Conservation (phyloP, 2,888 invertebrate genomes). For the Troides helena region DNA sequence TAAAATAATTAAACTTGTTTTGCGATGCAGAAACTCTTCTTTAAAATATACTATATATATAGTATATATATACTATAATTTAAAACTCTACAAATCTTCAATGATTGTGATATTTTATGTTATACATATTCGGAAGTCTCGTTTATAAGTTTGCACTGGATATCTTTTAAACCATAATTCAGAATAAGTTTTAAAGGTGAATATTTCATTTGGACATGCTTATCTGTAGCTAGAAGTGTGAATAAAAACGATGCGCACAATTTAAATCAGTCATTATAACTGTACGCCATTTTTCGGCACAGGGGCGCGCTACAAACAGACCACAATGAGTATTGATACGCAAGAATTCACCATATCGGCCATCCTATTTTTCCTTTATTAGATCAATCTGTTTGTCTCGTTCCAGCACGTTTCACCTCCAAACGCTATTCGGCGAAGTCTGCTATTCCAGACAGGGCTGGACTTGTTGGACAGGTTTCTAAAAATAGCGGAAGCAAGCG, state of each 20-base stretch:
- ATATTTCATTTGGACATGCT: neutral
- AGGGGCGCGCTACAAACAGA: constrained; percentile 38
- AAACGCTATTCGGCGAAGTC: constrained; percentile 63
- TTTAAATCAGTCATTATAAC: constrained; percentile 41
- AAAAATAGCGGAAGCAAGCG: constrained; percentile 69
- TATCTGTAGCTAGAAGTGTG: neutral
- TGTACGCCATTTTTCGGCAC: constrained; percentile 39
- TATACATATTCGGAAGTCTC: too few species aligned
- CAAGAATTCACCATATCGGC: constrained; percentile 69
- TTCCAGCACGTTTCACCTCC: constrained; percentile 74
- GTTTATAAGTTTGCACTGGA: too few species aligned
- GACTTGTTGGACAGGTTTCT: constrained; percentile 74
- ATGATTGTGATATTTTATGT: too few species aligned
- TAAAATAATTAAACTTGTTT: too few species aligned
- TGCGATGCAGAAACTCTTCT: too few species aligned
- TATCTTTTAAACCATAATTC: neutral
- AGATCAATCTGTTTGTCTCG: constrained; percentile 58
- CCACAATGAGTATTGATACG: constrained; percentile 53
- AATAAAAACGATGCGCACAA: constrained; percentile 3
- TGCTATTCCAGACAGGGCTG: constrained; percentile 64
- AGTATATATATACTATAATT: too few species aligned
- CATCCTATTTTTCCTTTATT: constrained; percentile 65
- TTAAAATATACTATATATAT: too few species aligned
- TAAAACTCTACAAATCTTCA: too few species aligned
- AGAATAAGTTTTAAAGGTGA: neutral